These are phyloP conservation scores for Papilio helenus DNA, from an alignment of 1,140 invertebrate genomes.

Conservation along the genomic window DNA sequence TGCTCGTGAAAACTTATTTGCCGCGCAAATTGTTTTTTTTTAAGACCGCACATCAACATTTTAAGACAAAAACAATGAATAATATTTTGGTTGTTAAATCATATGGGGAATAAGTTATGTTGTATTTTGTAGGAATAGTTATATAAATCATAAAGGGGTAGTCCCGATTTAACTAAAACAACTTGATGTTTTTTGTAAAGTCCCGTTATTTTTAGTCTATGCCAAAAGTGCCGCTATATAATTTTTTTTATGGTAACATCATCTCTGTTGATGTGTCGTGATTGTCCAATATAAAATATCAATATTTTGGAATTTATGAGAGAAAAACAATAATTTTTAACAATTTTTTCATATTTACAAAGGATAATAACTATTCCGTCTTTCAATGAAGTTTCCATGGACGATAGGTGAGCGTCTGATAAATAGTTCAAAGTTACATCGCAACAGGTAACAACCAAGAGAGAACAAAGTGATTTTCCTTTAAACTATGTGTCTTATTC, in stretches of 20 bases:
- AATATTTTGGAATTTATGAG: constrained; percentile 80
- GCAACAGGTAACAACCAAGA: constrained; percentile 74
- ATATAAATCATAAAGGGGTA: not conserved
- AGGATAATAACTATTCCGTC: constrained; percentile 63
- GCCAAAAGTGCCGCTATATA: constrained; percentile 35
- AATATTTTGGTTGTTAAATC: no score
- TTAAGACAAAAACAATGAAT: no score
- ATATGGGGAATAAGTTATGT: no score
- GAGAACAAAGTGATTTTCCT: constrained; percentile 73
- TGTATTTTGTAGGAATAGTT: not conserved
- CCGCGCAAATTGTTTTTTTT: no score
- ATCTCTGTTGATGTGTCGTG: constrained; percentile 81
- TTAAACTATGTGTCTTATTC: constrained; percentile 69
- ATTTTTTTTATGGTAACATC: constrained; percentile 60
- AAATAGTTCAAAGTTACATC: constrained; percentile 55
- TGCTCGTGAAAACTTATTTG: no score
- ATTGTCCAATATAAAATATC: constrained; percentile 79
- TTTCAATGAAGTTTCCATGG: constrained; percentile 66
- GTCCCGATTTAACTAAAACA: not conserved
- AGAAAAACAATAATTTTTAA: constrained; percentile 70
- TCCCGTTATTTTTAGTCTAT: constrained; percentile 38
- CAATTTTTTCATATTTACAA: constrained; percentile 62
- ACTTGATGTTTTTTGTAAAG: not conserved
- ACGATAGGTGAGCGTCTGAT: constrained; percentile 69
- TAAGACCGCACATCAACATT: no score